phyloP scores from a whole-genome alignment of 2,797 vertebrate genomes.

The Acipenser transmontanus region DNA sequence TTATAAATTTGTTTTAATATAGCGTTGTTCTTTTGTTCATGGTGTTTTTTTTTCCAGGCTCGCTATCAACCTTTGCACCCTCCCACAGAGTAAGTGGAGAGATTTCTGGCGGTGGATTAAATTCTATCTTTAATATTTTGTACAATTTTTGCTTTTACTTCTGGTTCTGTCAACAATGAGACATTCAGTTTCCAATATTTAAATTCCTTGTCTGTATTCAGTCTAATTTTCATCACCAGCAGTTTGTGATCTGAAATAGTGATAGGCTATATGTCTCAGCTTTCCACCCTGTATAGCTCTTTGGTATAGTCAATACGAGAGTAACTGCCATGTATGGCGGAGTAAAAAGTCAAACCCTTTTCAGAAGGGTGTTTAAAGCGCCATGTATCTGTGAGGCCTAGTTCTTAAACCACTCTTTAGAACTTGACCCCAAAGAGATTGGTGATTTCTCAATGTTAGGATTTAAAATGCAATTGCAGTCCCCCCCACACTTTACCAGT shows the following conservation, averaged over 20 bases:
- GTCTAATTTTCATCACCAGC: constrained; percentile 4
- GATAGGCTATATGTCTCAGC: constrained; percentile 8
- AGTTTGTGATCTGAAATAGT: neutral
- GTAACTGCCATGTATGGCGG: constrained; percentile 12
- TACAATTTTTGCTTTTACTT: neutral
- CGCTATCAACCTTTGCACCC: constrained; percentile 11
- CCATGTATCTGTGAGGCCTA: constrained; percentile 21
- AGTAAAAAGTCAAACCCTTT: constrained; percentile 6
- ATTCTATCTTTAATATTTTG: neutral
- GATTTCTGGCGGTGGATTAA: neutral
- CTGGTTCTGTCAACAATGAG: constrained; percentile 8
- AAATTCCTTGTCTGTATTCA: neutral
- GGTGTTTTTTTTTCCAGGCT: constrained; percentile 4
- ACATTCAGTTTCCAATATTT: constrained; percentile 10
- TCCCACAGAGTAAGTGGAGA: constrained; percentile 11
- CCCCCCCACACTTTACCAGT: constrained; percentile 14
- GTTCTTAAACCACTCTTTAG: neutral
- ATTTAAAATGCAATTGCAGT: constrained; percentile 11
- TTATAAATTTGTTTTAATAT: constrained; percentile 15
- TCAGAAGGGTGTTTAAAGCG: constrained; percentile 12
- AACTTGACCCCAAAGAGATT: no score
- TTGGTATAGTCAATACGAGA: constrained; percentile 14
- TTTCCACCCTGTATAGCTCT: neutral
- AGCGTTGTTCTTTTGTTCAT: neutral
- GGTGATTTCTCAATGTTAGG: neutral